Percentiles rank a stretch among this genome's conserved stretches.
phyloP scores from a whole-genome alignment of 2,797 vertebrate species.

The Octomys mimax region DNA sequence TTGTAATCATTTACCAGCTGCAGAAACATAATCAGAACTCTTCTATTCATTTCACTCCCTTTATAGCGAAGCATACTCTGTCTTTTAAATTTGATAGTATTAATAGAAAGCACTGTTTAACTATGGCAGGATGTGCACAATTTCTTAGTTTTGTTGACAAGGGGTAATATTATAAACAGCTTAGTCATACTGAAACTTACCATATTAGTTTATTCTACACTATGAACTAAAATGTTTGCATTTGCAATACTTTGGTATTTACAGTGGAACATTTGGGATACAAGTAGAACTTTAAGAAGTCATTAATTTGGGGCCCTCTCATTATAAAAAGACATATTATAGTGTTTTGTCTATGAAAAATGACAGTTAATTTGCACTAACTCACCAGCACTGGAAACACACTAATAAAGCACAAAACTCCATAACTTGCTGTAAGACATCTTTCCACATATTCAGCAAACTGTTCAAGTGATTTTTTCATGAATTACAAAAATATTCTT shows the following conservation, averaged over 20 bases:
- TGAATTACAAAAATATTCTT: neutral
- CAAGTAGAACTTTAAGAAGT: neutral
- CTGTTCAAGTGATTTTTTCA: neutral
- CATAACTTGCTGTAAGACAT: neutral
- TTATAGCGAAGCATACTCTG: conserved; percentile 2
- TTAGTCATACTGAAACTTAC: neutral
- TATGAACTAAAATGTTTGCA: neutral
- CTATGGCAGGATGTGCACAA: neutral
- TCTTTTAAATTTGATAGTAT: conserved; percentile 1
- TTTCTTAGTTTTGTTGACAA: neutral
- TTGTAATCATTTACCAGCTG: neutral
- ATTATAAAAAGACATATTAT: neutral
- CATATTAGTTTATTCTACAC: neutral
- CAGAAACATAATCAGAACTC: neutral
- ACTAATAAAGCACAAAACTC: neutral
- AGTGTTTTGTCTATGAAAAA: neutral
- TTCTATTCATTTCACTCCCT: conserved; percentile 42
- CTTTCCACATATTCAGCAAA: neutral
- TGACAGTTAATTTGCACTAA: neutral
- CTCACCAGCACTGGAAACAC: neutral
- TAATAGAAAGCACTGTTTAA: conserved; percentile 12
- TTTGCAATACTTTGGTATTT: neutral
- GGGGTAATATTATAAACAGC: neutral
- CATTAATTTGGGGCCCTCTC: neutral
- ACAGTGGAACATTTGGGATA: neutral